phyloP scores from a whole-genome alignment of 2,888 invertebrate species.

The Amphipyra berbera region DNA sequence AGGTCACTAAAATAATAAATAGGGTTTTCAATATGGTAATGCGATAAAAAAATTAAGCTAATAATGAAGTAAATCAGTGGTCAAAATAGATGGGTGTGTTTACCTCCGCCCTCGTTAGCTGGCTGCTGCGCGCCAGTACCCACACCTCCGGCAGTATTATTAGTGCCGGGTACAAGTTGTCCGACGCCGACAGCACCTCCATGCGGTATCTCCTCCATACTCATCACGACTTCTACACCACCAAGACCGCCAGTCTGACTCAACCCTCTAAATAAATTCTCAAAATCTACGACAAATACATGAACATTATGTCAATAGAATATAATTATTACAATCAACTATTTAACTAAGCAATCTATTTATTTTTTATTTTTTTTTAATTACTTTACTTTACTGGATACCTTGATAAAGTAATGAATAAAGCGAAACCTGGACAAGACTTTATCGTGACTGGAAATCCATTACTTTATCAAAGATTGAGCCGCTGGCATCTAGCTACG shows the following conservation, averaged over 20 bases:
- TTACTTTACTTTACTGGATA: conserved; percentile 10
- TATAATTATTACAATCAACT: conserved; percentile 13
- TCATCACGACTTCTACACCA: conserved; percentile 79
- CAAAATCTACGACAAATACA: conserved; percentile 72
- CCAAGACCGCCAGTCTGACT: conserved; percentile 67
- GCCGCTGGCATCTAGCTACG: conserved; percentile 36
- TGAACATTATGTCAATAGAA: conserved; percentile 30
- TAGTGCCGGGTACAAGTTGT: conserved; percentile 37
- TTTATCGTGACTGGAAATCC: not conserved
- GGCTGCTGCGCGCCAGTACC: conserved; percentile 15
- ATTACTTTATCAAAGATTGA: conserved; percentile 43
- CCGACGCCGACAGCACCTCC: conserved; percentile 53
- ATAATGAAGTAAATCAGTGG: not conserved
- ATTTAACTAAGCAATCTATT: conserved; percentile 20
- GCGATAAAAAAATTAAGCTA: too few species aligned
- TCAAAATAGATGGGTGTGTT: not conserved
- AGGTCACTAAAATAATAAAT: too few species aligned
- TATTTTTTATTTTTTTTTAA: conserved; percentile 6
- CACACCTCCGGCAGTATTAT: conserved; percentile 14
- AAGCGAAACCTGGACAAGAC: not conserved
- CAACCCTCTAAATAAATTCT: conserved; percentile 74
- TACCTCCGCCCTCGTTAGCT: conserved; percentile 50
- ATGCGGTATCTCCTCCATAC: conserved; percentile 77
- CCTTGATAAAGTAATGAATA: conserved; percentile 34
- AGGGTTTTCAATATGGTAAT: too few species aligned